Evolutionary conservation across 2,797 vertebrate genomes (phyloP), one percentile per base, ranked within the genome.

Genomic region (Menidia menidia): DNA sequence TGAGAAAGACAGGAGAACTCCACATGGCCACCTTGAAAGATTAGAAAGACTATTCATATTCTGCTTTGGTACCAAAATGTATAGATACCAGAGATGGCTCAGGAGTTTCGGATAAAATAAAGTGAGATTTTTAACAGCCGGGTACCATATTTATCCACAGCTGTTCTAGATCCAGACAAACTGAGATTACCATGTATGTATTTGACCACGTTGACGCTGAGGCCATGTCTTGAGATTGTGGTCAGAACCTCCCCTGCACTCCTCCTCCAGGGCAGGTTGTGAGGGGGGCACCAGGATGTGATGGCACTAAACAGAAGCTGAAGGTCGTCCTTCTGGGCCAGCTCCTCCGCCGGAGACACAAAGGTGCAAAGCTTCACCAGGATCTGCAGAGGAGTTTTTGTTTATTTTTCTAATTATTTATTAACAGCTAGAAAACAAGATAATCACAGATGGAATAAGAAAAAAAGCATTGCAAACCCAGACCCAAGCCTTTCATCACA

Each of bases 241-340:
- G 96, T 98, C 10, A 99, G 95, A 35, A 99, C 98, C 88, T 99
- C 98, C 30, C 97, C 98, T 0, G 98, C 97, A 25, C 98, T 99
- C 92, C 96, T 96, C 87, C 98, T 95, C 98, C 98, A 99, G 68
- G 97, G 97, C 81, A 99, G 94, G 85, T 99, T 99, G 87, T 99
- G 98, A 35, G 98, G 97, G 32, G 98, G 98, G 75, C 98, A 99
- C 97, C 98, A 99, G 59, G 98, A 99, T 33, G 98, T 99, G 94
- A 99, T 99, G 94, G 98, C 98, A 87, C 97, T 99, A 93, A 99
- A 99, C 3, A 99, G 91, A 77, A 99, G 96, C 94, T 99, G 98
- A n/a, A 99, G 96, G 89, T 99, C 98, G 41, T 99, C 98, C 77
- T 99, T 99, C 56, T 99, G 98, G 47, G 98, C 97, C 89, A 99